Evolutionary conservation across 2,888 invertebrate genomes (phyloP).

Genomic region (Ichneumoninae sp.): DNA sequence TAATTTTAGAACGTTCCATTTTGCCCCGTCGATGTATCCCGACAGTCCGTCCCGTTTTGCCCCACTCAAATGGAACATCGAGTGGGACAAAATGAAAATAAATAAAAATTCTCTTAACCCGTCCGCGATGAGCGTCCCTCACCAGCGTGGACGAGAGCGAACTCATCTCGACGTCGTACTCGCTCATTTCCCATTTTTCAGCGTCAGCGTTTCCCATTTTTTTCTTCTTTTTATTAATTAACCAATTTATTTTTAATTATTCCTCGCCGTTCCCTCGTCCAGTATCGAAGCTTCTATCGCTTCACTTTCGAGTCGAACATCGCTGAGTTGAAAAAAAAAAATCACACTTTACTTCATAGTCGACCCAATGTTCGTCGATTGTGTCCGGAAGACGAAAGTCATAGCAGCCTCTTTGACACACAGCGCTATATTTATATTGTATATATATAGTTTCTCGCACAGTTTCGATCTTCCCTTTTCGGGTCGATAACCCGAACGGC

Average conservation of each 20-base stretch:
- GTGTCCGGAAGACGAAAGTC: background rate
- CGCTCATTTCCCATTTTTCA: no score
- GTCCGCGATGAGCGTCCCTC: slow-evolving; percentile 73
- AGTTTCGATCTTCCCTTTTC: background rate
- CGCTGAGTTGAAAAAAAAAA: background rate
- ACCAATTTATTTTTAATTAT: background rate
- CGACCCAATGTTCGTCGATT: background rate
- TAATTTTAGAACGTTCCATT: no score
- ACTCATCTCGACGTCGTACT: slow-evolving; percentile 79
- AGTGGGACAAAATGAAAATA: background rate
- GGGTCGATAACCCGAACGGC: slow-evolving; percentile 15
- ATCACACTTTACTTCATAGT: background rate
- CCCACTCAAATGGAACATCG: background rate
- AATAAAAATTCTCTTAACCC: slow-evolving; percentile 53
- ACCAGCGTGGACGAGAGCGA: slow-evolving; percentile 72
- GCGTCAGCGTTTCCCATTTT: slow-evolving; percentile 74
- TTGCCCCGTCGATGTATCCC: no score
- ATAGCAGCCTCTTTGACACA: background rate
- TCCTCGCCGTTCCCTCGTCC: background rate
- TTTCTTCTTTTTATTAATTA: background rate
- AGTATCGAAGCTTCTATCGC: no score
- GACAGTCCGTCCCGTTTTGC: no score
- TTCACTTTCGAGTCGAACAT: slow-evolving; percentile 15
- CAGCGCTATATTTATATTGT: background rate
- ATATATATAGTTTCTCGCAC: slow-evolving; percentile 12